A percentile compares a stretch with the other conserved stretches of the same genome.
These are phyloP conservation scores for Potamarius usumacintae DNA, from an alignment of 2,113 vertebrate genomes.

Conservation along the genomic window DNA sequence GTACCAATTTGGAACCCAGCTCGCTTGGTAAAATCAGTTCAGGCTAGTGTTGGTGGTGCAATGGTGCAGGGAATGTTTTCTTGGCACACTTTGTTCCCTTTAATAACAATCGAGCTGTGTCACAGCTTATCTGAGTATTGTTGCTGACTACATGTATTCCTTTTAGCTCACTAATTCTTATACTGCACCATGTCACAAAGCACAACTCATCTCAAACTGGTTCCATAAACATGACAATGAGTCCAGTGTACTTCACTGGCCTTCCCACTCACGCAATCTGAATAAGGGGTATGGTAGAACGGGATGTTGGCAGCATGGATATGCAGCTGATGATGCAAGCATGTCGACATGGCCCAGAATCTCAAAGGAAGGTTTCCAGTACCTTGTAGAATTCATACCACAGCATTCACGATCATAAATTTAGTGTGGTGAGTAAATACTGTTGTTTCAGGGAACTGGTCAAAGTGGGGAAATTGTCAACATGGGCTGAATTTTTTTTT, in stretches of 20 bases:
- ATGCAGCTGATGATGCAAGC: background rate
- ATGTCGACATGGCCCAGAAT: background rate
- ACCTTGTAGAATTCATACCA: background rate
- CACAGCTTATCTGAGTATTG: no score
- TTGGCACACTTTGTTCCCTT: background rate
- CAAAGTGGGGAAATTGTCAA: background rate
- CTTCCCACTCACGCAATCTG: background rate
- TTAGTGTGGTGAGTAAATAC: background rate
- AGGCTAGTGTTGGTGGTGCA: background rate
- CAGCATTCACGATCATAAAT: background rate
- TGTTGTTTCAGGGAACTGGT: no score
- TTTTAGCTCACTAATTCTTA: background rate
- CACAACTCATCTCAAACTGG: background rate
- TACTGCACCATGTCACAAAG: background rate
- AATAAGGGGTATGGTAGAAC: background rate
- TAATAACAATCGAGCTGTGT: background rate
- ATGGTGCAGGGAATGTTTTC: background rate
- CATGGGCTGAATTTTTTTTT: background rate
- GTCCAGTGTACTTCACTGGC: background rate
- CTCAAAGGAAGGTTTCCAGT: background rate
- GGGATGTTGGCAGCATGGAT: background rate
- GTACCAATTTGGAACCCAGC: background rate
- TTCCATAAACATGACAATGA: background rate
- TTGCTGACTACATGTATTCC: background rate
- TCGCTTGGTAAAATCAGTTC: background rate